Base-by-base conservation (phyloP, 2,113 vertebrate genomes). In the Gobiocypris rarus region DNA sequence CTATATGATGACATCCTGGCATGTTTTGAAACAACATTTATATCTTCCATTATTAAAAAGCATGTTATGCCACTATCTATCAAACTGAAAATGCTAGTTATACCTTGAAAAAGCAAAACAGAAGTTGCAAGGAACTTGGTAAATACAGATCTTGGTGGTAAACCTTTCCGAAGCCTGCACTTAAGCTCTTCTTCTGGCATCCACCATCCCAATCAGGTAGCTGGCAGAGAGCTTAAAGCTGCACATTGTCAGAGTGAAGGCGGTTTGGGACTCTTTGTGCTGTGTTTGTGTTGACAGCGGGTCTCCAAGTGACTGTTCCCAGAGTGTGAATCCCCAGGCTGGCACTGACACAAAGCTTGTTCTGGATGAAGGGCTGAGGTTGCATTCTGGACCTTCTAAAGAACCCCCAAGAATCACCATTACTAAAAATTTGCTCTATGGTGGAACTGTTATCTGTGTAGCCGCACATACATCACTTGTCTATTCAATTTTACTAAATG, bases 241-340 rank as follows among this genome's bases (percentile, higher is more conserved):
- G 87, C 81, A 84, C 82, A 81, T 86, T 84, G 84, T 84, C 71
- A 14, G 71, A 73, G 84, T 80, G 76, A 81, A 83, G 83, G 70
- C 28, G 41, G 75, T 63, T 87, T 85, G 85, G 83, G 59, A 67
- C 19, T 75, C 83, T 82, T 86, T 86, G 79, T 88, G 75, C 74
- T 76, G 74, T 83, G 85, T 85, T 86, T 83, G 83, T 86, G 83
- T 85, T 86, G 83, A 88, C 79, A 83, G 79, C 26, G 43, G 19
- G 70, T 31, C 78, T 75, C 78, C 61, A 79, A 79, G 43, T 67
- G 61, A 76, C 71, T 67, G 79, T 85, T 76, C 59, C 24, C 82
- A 59, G 85, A 76, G 79, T 83, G 26, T 50, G 80, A 73, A 85
- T 84, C 71, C 75, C 71, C 67, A 75, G 70, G 78, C 70, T 85